Base-by-base conservation (phyloP, 2,888 invertebrate species). In the Miltochrista miniata region DNA sequence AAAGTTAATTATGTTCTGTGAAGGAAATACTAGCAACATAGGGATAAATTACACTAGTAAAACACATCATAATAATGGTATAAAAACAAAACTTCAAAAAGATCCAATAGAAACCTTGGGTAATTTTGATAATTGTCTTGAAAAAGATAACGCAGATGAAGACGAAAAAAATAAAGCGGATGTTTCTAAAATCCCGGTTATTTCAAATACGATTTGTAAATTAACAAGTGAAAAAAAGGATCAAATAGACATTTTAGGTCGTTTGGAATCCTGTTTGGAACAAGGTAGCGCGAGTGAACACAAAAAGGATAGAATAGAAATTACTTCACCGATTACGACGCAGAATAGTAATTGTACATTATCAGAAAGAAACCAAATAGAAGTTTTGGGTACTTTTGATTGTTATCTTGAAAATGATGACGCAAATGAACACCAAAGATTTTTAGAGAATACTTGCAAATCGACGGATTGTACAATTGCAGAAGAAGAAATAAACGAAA, bases 1-100 rank as follows among this genome's bases (percentile, higher is more conserved):
- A 74, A 87, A 89, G 51, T 74, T 90, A 45, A 48, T 83, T 13
- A 48, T 71, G 31, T 63, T 66, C 52, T 66, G 54, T 55, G 85
- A 80, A 68, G 81, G 82, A 3, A 48, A 31, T 63, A 67, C 52
- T 43, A 46, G 36, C 24, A 48, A 14, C 39, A 5, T 30, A 30
- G 24, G 30, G 10, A 11, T 11, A n/a, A 34, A 41, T 29, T 18
- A n/a, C 2, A n/a, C 15, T 10, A n/a, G 41, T 10, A 5, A 35
- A 42, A 13, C 12, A 30, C 8, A 24, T 2, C 11, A 8, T 36
- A 44, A 2, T 52, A 7, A 12, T 29, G 11, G 10, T 38, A 15
- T 12, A 36, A 12, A 43, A 24, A 39, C 18, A 31, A 13, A 43
- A 39, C n/a, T 13, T 5, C 14, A 34, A 15, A 30, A n/a, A n/a